Percentiles rank a stretch among this genome's conserved stretches.
phyloP scores from a whole-genome alignment of 2,113 vertebrate species.

The Bufo bufo region DNA sequence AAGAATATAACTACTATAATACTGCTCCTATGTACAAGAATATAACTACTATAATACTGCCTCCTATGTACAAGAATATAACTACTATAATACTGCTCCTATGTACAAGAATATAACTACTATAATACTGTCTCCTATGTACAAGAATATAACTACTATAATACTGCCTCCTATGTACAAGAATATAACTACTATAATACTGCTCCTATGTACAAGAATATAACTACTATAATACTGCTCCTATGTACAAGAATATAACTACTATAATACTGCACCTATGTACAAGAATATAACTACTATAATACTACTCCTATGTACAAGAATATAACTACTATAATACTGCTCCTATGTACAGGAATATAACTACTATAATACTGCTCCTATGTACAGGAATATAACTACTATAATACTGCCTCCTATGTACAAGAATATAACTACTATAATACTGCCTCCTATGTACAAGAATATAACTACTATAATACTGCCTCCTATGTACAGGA shows the following conservation, averaged over 20 bases:
- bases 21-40: background rate
- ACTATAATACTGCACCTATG: background rate
- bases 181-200: slow-evolving; percentile 19
- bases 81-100: background rate
- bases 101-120: slow-evolving; percentile 3
- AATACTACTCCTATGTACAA: background rate
- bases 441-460: background rate
- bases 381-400: background rate
- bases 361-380: slow-evolving; percentile 6
- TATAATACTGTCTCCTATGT: background rate
- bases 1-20: slow-evolving; percentile 4
- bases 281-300: slow-evolving; percentile 9
- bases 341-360: background rate
- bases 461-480: slow-evolving; percentile 7
- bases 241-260: background rate
- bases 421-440: background rate
- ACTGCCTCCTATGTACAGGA: background rate
- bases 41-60: slow-evolving; percentile 12
- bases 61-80: background rate
- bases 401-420: background rate
- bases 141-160: slow-evolving; percentile 5
- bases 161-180: background rate
- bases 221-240: slow-evolving; percentile 16
- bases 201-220: slow-evolving; percentile 3
- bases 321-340: slow-evolving; percentile 9